Conservation (phyloP, 2,113 vertebrate genomes). For the Suricata suricatta region DNA sequence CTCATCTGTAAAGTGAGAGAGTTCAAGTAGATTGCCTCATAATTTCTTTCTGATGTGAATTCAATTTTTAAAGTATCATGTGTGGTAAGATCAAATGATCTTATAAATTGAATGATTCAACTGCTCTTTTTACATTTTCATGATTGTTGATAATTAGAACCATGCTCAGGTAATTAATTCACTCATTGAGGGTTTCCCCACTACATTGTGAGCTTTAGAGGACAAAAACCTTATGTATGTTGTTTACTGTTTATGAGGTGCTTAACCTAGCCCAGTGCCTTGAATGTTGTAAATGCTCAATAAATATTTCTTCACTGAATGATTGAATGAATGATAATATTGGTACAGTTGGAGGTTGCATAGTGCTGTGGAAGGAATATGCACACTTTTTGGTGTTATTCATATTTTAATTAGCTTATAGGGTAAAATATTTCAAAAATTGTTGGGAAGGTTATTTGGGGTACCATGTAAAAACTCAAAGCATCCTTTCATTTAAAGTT, state of each 20-base stretch:
- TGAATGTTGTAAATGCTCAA: background rate
- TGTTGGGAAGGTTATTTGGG: conserved; percentile 10
- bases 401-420: background rate
- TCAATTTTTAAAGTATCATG: background rate
- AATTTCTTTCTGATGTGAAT: background rate
- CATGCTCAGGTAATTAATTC: conserved; percentile 16
- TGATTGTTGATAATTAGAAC: background rate
- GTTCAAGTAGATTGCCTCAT: background rate
- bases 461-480: conserved; percentile 5
- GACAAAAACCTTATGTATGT: background rate
- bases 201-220: background rate
- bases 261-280: conserved; percentile 10
- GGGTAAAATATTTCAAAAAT: background rate
- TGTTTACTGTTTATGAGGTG: background rate
- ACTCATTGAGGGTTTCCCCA: background rate
- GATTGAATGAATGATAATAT: background rate
- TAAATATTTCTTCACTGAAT: conserved; percentile 34
- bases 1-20: background rate
- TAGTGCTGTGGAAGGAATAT: background rate
- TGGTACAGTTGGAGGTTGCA: background rate
- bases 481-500: background rate
- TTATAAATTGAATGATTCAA: background rate
- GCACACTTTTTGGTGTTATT: background rate
- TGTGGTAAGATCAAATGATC: background rate
- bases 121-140: background rate